Percentiles rank a stretch among this genome's conserved stretches.
phyloP scores from a whole-genome alignment of 2,113 vertebrate species.

The Odontesthes bonariensis region DNA sequence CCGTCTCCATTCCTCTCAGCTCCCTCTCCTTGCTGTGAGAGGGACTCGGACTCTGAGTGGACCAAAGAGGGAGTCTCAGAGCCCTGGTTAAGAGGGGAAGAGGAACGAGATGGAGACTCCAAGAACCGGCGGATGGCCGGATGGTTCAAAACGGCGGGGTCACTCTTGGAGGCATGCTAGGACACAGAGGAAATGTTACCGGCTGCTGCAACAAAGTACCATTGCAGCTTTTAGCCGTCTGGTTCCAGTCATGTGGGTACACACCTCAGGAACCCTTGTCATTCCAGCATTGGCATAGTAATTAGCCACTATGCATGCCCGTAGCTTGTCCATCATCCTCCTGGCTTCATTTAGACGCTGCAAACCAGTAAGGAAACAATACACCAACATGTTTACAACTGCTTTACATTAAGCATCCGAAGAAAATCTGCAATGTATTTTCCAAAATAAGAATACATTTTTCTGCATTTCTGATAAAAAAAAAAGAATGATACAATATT shows the following conservation, averaged over 20 bases:
- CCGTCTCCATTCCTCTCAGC: conserved; percentile 81
- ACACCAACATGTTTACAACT: neutral
- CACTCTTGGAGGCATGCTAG: conserved; percentile 86
- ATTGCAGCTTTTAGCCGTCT: neutral
- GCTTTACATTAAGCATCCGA: neutral
- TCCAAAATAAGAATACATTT: neutral
- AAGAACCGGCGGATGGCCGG: conserved; percentile 96
- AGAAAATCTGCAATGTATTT: neutral
- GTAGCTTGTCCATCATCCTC: conserved; percentile 99
- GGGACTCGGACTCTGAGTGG: conserved; percentile 93
- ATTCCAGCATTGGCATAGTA: conserved; percentile 94
- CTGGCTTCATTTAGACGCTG: conserved; percentile 96
- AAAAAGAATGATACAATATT: neutral
- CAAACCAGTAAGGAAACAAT: conserved; percentile 34
- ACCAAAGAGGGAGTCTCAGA: conserved; percentile 92
- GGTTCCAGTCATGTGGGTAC: neutral
- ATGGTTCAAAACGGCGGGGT: conserved; percentile 92
- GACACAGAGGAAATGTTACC: conserved; percentile 11
- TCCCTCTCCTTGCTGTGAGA: conserved; percentile 93
- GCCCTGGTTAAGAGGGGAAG: conserved; percentile 95
- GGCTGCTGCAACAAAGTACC: neutral
- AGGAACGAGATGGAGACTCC: conserved; percentile 95
- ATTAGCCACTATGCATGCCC: conserved; percentile 98
- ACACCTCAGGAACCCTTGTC: conserved; percentile 92
- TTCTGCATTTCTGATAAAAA: neutral